Conservation (phyloP, 2,888 invertebrate species). For the Cotesia congregata region DNA sequence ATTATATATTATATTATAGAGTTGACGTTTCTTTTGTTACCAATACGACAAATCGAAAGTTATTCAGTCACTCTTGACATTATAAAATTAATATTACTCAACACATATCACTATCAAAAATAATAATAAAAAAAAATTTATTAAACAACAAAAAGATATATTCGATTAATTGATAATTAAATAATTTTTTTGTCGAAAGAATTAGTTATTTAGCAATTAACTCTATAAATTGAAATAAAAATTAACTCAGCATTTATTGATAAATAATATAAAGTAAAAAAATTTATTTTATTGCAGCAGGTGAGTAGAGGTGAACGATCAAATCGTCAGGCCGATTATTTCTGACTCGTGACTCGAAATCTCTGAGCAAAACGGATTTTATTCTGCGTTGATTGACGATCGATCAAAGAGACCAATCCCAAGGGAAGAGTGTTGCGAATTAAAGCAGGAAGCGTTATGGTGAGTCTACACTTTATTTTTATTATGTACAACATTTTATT, state of each 20-base stretch:
- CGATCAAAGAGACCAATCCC: conserved; percentile 14
- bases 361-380: not conserved
- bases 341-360: not conserved
- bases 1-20: not conserved
- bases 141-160: not conserved
- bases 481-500: not conserved
- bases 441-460: conserved; percentile 22
- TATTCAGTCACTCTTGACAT: conserved; percentile 36
- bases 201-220: no score
- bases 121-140: not conserved
- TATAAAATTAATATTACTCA: conserved; percentile 43
- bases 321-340: not conserved
- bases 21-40: conserved; percentile 26
- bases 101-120: conserved; percentile 21
- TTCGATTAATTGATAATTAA: not conserved
- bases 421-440: conserved; percentile 22
- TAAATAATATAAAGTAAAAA: not conserved
- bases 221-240: not conserved
- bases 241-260: not conserved
- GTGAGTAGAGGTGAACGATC: not conserved
- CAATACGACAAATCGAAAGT: conserved; percentile 31
- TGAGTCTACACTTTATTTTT: conserved; percentile 8
- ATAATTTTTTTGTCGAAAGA: no score
- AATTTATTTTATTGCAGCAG: not conserved
- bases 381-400: not conserved